Evolutionary conservation across 2,797 vertebrate species (phyloP).

Genomic region (Sebastes miniatus): DNA sequence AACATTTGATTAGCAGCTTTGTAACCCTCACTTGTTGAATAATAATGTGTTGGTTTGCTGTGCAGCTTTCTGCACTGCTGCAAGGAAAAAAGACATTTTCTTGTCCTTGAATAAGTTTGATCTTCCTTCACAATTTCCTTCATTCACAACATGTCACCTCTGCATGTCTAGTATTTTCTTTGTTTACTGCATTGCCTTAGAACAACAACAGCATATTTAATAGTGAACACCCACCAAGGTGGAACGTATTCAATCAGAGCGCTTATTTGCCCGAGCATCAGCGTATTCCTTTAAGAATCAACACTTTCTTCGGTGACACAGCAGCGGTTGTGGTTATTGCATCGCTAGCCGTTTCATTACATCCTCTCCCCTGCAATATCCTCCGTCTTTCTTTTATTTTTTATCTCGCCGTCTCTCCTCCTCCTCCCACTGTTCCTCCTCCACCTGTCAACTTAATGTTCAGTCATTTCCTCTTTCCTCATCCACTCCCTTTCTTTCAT

Average conservation of each 20-base stretch:
- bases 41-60: slow-evolving; percentile 18
- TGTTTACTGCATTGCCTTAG: neutral
- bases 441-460: slow-evolving; percentile 67
- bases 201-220: slow-evolving; percentile 6
- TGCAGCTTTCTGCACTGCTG: neutral
- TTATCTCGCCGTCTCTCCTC: slow-evolving; percentile 17
- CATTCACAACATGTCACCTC: neutral
- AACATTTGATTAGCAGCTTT: slow-evolving; percentile 57
- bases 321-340: slow-evolving; percentile 42
- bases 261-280: slow-evolving; percentile 6
- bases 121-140: neutral
- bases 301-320: slow-evolving; percentile 27
- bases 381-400: slow-evolving; percentile 31
- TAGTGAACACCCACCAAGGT: neutral
- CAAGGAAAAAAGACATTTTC: neutral
- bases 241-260: slow-evolving; percentile 19
- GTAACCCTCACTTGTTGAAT: slow-evolving; percentile 36
- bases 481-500: slow-evolving; percentile 58
- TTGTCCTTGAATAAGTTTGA: slow-evolving; percentile 4
- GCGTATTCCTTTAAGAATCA: slow-evolving; percentile 37
- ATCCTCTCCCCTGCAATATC: slow-evolving; percentile 51
- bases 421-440: slow-evolving; percentile 41
- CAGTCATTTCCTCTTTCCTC: slow-evolving; percentile 71
- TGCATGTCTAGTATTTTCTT: slow-evolving; percentile 6
- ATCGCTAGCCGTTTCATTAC: slow-evolving; percentile 47